These are phyloP conservation scores for Prinia subflava DNA, from an alignment of 2,113 vertebrate genomes.

Conservation along the genomic window DNA sequence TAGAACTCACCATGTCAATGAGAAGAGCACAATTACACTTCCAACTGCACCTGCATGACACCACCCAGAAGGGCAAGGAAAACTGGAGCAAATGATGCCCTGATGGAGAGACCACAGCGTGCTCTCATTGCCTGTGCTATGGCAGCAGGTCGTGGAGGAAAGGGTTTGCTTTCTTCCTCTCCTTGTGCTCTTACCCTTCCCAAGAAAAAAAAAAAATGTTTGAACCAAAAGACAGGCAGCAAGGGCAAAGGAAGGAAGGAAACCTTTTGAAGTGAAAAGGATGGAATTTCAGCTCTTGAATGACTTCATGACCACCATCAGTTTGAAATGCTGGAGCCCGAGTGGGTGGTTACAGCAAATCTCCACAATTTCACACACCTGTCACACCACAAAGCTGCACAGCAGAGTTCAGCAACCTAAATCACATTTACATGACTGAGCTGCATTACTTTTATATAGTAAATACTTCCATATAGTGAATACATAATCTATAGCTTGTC, in stretches of 20 bases:
- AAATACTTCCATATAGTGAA: constrained; percentile 27
- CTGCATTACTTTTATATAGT: not conserved
- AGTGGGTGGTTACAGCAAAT: not conserved
- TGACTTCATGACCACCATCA: not conserved
- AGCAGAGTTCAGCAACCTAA: not conserved
- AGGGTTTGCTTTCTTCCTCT: not conserved
- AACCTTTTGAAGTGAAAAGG: not conserved
- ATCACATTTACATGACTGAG: not conserved
- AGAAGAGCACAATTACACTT: not conserved
- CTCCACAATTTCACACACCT: constrained; percentile 5
- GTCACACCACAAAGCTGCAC: constrained; percentile 7
- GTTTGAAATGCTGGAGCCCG: not conserved
- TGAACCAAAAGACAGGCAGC: not conserved
- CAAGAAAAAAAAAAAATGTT: not conserved
- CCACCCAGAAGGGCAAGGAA: not conserved
- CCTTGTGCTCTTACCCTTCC: not conserved
- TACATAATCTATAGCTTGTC: constrained; percentile 19
- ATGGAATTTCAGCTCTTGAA: constrained; percentile 22
- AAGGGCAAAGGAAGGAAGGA: not conserved
- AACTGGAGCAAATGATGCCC: not conserved
- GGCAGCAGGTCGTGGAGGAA: not conserved
- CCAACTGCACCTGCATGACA: not conserved
- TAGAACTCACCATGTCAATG: not conserved
- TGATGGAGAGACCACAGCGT: fast-evolving
- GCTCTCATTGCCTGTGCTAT: not conserved